Conservation (phyloP, 2,797 vertebrate species). For the Smutsia temminckii region DNA sequence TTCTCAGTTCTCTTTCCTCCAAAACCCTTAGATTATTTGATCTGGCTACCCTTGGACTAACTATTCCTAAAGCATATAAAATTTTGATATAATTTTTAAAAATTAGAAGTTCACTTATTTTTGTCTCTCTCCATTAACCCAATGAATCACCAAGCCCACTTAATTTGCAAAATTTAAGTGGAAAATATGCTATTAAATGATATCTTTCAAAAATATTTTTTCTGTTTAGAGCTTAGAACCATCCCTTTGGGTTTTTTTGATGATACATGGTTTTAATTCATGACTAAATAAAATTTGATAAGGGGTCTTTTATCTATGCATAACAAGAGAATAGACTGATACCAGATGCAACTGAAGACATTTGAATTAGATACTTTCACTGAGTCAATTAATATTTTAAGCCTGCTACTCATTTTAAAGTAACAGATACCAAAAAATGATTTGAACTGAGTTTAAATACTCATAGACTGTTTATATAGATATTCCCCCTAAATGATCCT, state of each 20-base stretch:
- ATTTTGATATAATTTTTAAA: not conserved
- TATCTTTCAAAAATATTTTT: not conserved
- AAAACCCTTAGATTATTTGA: not conserved
- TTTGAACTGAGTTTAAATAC: not conserved
- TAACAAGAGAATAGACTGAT: not conserved
- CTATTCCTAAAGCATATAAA: not conserved
- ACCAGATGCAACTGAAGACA: not conserved
- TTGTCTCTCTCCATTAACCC: not conserved
- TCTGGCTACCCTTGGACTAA: not conserved
- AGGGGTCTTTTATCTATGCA: not conserved
- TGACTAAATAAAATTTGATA: not conserved
- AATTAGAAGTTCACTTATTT: not conserved
- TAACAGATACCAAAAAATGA: not conserved
- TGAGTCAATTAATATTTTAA: conserved; percentile 1
- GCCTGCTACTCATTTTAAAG: not conserved
- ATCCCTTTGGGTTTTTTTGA: not conserved
- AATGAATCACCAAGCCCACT: not conserved
- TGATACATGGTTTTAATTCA: not conserved
- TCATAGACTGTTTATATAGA: not conserved
- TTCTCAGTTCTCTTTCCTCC: not conserved
- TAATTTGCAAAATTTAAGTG: conserved; percentile 6
- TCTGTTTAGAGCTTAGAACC: not conserved
- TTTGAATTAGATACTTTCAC: not conserved
- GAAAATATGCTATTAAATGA: conserved; percentile 10
- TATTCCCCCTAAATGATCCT: not conserved